Base-by-base conservation (phyloP, 2,797 vertebrate genomes). In the Syngnathus acus region DNA sequence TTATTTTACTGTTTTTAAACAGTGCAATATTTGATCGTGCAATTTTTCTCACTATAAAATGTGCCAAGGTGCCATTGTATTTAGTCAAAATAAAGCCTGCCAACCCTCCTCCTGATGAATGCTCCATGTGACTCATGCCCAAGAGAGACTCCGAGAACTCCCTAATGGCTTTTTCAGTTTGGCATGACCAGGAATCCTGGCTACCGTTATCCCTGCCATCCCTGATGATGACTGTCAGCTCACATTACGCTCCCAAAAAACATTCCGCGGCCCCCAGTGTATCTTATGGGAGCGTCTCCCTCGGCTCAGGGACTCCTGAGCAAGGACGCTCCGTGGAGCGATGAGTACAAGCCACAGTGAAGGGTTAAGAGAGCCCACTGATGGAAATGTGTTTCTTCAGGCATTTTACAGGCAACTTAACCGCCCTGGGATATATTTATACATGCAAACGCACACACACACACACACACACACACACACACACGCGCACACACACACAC, bases 361-460 rank as follows among this genome's bases (percentile, higher is more conserved):
- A 81, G 82, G 76, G 82, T 89, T 86, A 86, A 85, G 72, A 73
- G 79, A 43, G 43, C 67, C 79, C 82, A 74, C 78, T 66, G 69
- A 83, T 76, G 79, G 78, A 85, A 82, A 86, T 77, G 82, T 76
- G 80, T 80, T 79, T 87, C 81, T 82, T 85, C 82, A 82, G 82
- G 84, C 86, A 80, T 87, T 90, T 87, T 84, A 88, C 84, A 77
- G 80, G 84, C 78, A 84, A 77, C 78, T 79, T 85, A 86, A 86
- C 84, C 79, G 79, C 82, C 68, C 79, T 68, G 8, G 75, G 72
- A 82, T 69, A 68, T 82, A 77, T 88, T 86, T 84, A 82, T 74
- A 80, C 80, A 84, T 72, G 67, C 81, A 75, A 70, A 80, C 78
- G 78, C 74, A 73, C 77, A 66, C 73, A 71, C 11, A 6, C 76